Percentiles rank a stretch among this genome's conserved stretches.
phyloP scores from a whole-genome alignment of 2,113 vertebrate species.

The Porphyrio hochstetteri region DNA sequence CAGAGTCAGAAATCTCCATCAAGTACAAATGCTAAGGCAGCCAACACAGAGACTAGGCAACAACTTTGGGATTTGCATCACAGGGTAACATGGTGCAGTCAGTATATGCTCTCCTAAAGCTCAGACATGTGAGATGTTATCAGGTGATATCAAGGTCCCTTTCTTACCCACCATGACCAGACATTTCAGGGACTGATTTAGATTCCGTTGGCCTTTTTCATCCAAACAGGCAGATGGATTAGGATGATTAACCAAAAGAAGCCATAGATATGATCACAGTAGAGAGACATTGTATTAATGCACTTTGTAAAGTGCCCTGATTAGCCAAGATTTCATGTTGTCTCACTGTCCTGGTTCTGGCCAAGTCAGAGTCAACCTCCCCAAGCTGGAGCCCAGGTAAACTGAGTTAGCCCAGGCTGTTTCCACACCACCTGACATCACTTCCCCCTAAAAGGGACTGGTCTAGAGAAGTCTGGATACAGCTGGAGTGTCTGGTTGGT shows the following conservation, averaged over 20 bases:
- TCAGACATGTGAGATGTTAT: neutral
- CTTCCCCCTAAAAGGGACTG: too few relatives aligned
- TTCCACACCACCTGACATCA: too few relatives aligned
- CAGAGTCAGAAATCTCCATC: neutral
- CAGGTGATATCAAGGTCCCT: neutral
- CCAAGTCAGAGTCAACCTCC: too few relatives aligned
- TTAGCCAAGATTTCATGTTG: neutral
- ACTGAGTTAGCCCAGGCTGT: too few relatives aligned
- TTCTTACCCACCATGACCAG: neutral
- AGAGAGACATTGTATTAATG: neutral
- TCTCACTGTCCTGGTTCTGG: neutral
- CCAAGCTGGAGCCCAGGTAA: too few relatives aligned
- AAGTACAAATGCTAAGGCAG: neutral
- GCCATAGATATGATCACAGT: neutral
- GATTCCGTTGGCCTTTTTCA: neutral
- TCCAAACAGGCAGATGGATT: neutral
- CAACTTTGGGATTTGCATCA: neutral
- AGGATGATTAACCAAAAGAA: neutral
- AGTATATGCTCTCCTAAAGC: neutral
- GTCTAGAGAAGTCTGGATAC: too few relatives aligned
- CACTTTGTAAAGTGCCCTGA: neutral
- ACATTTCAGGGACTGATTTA: neutral
- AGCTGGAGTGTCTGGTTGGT: too few relatives aligned
- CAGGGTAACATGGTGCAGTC: neutral
- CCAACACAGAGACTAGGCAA: neutral